Conservation (phyloP, 2,113 vertebrate species). For the Nansenia antarctica region DNA sequence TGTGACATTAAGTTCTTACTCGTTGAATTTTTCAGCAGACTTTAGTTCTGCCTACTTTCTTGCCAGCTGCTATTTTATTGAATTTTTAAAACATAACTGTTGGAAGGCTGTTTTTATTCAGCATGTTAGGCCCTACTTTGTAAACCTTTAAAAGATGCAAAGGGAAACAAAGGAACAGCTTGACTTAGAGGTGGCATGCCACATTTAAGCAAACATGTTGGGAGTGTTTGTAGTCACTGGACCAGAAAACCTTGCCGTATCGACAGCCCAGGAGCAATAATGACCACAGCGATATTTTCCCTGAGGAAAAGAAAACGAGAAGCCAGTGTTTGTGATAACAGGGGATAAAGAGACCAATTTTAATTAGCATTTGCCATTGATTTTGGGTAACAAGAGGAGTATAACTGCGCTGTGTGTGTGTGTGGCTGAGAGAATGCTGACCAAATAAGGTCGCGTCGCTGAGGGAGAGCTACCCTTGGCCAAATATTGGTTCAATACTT, state of each 20-base stretch:
- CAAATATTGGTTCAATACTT: neutral
- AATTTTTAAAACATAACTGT: slow-evolving; percentile 58
- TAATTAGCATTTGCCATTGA: slow-evolving; percentile 27
- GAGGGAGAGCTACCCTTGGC: neutral
- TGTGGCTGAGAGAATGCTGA: neutral
- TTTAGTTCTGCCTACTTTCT: slow-evolving; percentile 41
- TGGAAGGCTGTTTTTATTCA: slow-evolving; percentile 41
- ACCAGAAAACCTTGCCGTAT: slow-evolving; percentile 9
- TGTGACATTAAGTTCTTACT: slow-evolving; percentile 51
- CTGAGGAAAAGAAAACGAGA: neutral
- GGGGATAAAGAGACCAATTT: slow-evolving; percentile 12
- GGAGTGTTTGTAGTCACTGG: neutral
- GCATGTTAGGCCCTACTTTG: slow-evolving; percentile 9
- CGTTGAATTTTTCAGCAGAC: slow-evolving; percentile 62
- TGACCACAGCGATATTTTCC: neutral
- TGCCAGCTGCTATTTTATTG: slow-evolving; percentile 45
- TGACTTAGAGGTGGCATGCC: neutral
- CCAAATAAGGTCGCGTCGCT: neutral
- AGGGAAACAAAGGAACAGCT: neutral
- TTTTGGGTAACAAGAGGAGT: neutral
- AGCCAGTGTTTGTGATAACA: slow-evolving; percentile 6
- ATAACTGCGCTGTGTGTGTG: neutral
- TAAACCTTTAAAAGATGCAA: slow-evolving; percentile 4
- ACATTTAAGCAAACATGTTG: neutral
- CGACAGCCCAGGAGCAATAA: neutral